These are phyloP conservation scores for Stictonetta naevosa DNA, from an alignment of 2,113 vertebrate species.

Conservation along the genomic window DNA sequence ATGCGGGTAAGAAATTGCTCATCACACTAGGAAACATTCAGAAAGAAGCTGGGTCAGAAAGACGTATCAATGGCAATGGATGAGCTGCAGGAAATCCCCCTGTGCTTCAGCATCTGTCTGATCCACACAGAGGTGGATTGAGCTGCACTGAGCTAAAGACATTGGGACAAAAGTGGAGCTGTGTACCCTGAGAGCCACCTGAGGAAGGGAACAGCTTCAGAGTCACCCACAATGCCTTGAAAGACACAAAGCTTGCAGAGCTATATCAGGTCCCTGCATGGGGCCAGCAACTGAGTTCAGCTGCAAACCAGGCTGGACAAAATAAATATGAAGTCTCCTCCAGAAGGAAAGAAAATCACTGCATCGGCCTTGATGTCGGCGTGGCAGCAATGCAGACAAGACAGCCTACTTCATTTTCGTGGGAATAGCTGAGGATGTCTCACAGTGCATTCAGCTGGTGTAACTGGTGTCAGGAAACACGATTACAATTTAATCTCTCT, in stretches of 20 bases:
- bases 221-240: background rate
- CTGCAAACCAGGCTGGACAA: background rate
- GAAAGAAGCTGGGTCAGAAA: background rate
- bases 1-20: slow-evolving; percentile 15
- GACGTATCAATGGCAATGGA: background rate
- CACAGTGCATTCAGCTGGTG: background rate
- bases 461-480: background rate
- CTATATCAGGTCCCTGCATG: background rate
- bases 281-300: background rate
- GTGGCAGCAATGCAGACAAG: background rate
- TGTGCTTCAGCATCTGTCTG: background rate
- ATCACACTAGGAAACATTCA: background rate
- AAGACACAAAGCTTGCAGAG: background rate
- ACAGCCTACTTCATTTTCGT: background rate
- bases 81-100: background rate
- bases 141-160: background rate
- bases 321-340: background rate
- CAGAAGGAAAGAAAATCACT: background rate
- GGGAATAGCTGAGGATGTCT: background rate
- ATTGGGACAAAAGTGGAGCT: background rate
- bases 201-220: slow-evolving; percentile 12
- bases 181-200: background rate
- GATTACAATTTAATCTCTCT: background rate
- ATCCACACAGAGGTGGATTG: background rate
- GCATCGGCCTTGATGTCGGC: background rate